Evolutionary conservation across 2,888 invertebrate species (phyloP).

Genomic region (Drosophila anceps): DNA sequence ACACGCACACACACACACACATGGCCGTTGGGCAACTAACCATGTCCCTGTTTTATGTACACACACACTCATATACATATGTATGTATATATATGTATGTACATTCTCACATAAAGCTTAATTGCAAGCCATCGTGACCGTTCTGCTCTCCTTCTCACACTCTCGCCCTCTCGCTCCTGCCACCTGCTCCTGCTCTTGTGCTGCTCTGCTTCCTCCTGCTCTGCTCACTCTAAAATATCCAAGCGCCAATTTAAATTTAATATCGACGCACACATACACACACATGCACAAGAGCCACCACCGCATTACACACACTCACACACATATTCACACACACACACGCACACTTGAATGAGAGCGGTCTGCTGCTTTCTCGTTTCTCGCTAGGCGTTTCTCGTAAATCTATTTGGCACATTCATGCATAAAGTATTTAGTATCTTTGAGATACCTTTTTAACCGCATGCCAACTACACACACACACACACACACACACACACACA

Average conservation of each 20-base stretch:
- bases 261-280: slow-evolving; percentile 71
- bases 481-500: slow-evolving; percentile 15
- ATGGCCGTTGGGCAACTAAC: slow-evolving; percentile 52
- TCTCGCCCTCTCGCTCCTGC: not conserved
- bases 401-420: slow-evolving; percentile 83
- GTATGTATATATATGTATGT: not conserved
- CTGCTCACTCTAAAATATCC: slow-evolving; percentile 70
- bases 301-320: slow-evolving; percentile 49
- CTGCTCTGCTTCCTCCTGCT: slow-evolving; percentile 8
- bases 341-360: slow-evolving; percentile 5
- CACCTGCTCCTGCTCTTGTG: not conserved
- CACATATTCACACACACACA: slow-evolving; percentile 22
- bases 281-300: slow-evolving; percentile 56
- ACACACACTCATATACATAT: slow-evolving; percentile 2
- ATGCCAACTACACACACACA: slow-evolving; percentile 72
- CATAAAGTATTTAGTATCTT: slow-evolving; percentile 83
- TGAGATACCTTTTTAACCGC: slow-evolving; percentile 82
- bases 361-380: slow-evolving; percentile 37
- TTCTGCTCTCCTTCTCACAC: slow-evolving; percentile 19
- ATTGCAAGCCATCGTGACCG: slow-evolving; percentile 76
- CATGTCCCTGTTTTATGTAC: slow-evolving; percentile 40
- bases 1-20: slow-evolving; percentile 25
- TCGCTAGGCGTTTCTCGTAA: slow-evolving; percentile 72
- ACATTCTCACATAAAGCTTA: slow-evolving; percentile 59
- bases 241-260: slow-evolving; percentile 82